A percentile compares a stretch with the other conserved stretches of the same genome.
Evolutionary conservation across 2,888 invertebrate species (phyloP).

Genomic region (Girardia tigrina): DNA sequence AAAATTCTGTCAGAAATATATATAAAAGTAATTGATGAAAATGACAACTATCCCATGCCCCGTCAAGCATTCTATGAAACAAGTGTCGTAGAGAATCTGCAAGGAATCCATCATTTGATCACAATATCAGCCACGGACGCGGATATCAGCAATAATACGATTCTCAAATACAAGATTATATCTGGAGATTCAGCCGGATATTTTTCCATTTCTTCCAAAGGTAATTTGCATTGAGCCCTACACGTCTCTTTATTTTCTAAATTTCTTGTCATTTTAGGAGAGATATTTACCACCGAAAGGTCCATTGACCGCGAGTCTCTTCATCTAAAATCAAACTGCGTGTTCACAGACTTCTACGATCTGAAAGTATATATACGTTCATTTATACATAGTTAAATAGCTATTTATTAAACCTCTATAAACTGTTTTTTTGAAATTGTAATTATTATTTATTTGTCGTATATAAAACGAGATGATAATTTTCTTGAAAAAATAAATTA

Average conservation of each 20-base stretch:
- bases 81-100: not conserved
- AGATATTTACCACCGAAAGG: not conserved
- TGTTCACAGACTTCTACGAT: not conserved
- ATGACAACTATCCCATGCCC: constrained; percentile 33
- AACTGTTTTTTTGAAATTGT: too few relatives aligned
- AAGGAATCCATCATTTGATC: not conserved
- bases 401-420: too few relatives aligned
- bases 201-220: not conserved
- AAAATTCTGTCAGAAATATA: constrained; percentile 28
- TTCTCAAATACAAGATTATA: not conserved
- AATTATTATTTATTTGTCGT: too few relatives aligned
- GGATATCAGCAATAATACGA: not conserved
- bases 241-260: not conserved
- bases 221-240: not conserved
- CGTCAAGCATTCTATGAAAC: not conserved
- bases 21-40: constrained; percentile 23
- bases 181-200: not conserved
- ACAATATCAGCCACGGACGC: not conserved
- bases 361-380: not conserved
- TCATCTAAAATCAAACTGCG: not conserved
- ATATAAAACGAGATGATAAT: too few relatives aligned
- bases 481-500: too few relatives aligned
- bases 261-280: not conserved
- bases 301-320: not conserved
- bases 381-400: too few relatives aligned